Percentiles rank a stretch among this genome's conserved stretches.
Conservation (phyloP, 2,113 vertebrate species). For the Corythoichthys intestinalis region DNA sequence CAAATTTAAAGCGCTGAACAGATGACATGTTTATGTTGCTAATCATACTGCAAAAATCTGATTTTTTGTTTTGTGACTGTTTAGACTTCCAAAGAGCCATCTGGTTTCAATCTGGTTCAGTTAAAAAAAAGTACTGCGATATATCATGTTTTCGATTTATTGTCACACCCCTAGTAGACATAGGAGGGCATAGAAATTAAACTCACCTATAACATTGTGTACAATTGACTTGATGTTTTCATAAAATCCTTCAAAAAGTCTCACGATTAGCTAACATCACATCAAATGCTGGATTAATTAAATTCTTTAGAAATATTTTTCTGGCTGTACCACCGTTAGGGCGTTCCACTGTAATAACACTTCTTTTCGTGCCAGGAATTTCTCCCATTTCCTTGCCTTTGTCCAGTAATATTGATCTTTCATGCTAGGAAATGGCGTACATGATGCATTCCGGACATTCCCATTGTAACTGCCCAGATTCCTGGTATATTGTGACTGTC, state of each 20-base stretch:
- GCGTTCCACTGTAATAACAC: background rate
- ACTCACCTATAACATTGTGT: no score
- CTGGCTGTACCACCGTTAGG: background rate
- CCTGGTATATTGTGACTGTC: background rate
- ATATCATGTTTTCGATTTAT: no score
- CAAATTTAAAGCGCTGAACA: no score
- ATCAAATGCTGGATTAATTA: background rate
- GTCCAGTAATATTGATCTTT: background rate
- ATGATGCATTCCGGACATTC: conserved; percentile 1
- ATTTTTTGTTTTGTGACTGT: no score
- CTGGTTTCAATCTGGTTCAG: no score
- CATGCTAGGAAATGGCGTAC: background rate
- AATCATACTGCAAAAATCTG: no score
- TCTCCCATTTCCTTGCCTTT: background rate
- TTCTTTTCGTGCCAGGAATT: background rate
- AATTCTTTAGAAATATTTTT: background rate
- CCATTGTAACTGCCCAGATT: background rate
- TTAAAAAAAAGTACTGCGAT: no score
- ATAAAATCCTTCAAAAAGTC: background rate
- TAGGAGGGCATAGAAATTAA: no score
- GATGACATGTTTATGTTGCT: no score
- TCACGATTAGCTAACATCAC: background rate
- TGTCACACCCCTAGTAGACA: no score
- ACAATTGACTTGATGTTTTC: background rate
- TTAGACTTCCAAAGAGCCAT: no score